Conservation (phyloP, 1,140 invertebrate genomes). For the Platyura marginata region DNA sequence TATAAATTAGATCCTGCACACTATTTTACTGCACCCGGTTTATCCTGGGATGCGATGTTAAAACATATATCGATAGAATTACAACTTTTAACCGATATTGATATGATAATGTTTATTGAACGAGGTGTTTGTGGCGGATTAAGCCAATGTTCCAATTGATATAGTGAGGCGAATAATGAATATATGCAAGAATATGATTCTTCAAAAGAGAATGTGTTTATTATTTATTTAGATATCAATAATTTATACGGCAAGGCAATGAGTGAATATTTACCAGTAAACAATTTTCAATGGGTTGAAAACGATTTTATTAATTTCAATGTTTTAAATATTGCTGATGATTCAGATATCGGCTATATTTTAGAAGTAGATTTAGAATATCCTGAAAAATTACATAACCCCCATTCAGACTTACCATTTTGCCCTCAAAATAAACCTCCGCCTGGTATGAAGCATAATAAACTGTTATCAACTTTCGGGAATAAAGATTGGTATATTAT, state of each 20-base stretch:
- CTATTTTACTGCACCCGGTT: constrained; percentile 3
- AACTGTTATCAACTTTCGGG: neutral
- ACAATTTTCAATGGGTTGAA: constrained; percentile 18
- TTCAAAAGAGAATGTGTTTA: constrained; percentile 10
- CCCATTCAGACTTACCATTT: constrained; percentile 24
- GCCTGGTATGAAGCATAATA: constrained; percentile 1
- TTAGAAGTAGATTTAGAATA: constrained; percentile 22
- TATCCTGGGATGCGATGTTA: constrained; percentile 19
- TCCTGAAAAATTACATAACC: constrained; percentile 23
- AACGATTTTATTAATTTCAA: constrained; percentile 4
- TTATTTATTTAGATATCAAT: constrained; percentile 24
- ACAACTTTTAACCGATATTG: constrained; percentile 16
- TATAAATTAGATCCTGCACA: constrained; percentile 11
- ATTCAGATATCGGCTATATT: constrained; percentile 22
- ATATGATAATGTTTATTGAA: constrained; percentile 21
- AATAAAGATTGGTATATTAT: constrained; percentile 22
- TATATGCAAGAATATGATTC: constrained; percentile 7
- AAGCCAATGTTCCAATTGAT: constrained; percentile 8
- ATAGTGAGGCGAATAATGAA: constrained; percentile 16
- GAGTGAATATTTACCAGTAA: constrained; percentile 10
- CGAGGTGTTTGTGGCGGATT: constrained; percentile 10
- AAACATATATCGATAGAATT: constrained; percentile 14
- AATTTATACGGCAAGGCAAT: constrained; percentile 27
- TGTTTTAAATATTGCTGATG: constrained; percentile 9
- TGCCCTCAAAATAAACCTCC: constrained; percentile 13